These are phyloP conservation scores for Nesoenas mayeri DNA, from an alignment of 2,113 vertebrate species.

Conservation along the genomic window DNA sequence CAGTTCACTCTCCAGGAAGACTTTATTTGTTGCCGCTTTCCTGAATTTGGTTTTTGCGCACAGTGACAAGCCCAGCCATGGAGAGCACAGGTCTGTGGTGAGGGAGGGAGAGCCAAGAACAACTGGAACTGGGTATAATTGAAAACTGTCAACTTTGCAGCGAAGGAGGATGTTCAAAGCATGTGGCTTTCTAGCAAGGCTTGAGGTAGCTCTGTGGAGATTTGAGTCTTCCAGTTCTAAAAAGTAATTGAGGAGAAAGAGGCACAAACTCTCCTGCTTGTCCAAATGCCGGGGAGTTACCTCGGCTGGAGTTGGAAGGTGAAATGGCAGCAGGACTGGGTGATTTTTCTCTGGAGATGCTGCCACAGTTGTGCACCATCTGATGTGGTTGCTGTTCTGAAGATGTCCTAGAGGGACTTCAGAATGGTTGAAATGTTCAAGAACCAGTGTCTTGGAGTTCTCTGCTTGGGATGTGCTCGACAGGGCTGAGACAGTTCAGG, in stretches of 20 bases:
- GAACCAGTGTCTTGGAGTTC: background rate
- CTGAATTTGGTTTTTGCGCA: background rate
- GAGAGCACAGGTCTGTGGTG: conserved; percentile 13
- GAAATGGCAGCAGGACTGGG: background rate
- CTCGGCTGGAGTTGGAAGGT: background rate
- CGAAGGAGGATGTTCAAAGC: background rate
- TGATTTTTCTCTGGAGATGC: background rate
- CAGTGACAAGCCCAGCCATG: background rate
- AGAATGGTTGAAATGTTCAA: background rate
- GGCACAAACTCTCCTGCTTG: background rate
- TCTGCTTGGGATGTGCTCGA: background rate
- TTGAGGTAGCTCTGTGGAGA: background rate
- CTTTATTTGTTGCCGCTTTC: background rate
- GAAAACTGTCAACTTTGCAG: background rate
- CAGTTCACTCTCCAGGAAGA: background rate
- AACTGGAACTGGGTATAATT: background rate
- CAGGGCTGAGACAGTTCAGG: background rate
- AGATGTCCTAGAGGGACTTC: background rate
- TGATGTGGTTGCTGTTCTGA: background rate
- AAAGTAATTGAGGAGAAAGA: background rate
- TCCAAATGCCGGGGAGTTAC: background rate
- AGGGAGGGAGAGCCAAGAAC: background rate
- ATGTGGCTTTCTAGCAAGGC: background rate
- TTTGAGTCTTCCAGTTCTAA: background rate
- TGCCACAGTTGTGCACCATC: background rate